Percentiles rank a stretch among this genome's conserved stretches.
These are phyloP conservation scores for Naja naja DNA, from an alignment of 2,113 vertebrate species.

Conservation along the genomic window DNA sequence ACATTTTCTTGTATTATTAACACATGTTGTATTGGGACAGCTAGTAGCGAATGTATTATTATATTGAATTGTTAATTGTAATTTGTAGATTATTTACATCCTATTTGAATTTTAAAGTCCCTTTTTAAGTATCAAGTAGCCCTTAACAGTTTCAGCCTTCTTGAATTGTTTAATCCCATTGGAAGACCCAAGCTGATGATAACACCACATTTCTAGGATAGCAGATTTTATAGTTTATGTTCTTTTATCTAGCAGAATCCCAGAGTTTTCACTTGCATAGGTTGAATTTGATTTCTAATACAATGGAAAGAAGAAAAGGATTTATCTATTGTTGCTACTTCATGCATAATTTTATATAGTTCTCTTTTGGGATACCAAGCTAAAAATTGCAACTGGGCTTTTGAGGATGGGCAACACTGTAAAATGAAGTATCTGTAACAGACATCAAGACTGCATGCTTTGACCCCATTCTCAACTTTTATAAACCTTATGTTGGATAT, in stretches of 20 bases:
- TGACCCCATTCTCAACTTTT: background rate
- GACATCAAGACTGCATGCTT: background rate
- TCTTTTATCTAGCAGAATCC: background rate
- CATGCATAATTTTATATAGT: background rate
- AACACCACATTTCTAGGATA: background rate
- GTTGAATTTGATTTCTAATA: background rate
- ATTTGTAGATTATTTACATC: background rate
- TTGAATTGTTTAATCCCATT: background rate
- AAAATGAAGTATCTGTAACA: background rate
- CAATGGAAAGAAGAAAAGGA: background rate
- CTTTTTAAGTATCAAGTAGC: background rate
- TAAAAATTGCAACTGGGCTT: background rate
- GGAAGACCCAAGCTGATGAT: background rate
- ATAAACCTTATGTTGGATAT: background rate
- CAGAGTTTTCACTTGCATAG: background rate
- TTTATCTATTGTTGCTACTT: background rate
- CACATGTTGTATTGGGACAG: background rate
- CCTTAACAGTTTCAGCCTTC: background rate
- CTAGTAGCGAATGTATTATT: background rate
- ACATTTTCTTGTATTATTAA: background rate
- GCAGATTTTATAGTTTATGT: background rate
- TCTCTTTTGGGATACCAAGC: background rate
- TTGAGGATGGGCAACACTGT: background rate
- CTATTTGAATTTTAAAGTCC: background rate
- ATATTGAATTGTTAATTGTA: background rate